Evolutionary conservation across 2,113 vertebrate species (phyloP), one percentile per base, ranked within the genome.

Genomic region (Thalassarche chlororhynchos): DNA sequence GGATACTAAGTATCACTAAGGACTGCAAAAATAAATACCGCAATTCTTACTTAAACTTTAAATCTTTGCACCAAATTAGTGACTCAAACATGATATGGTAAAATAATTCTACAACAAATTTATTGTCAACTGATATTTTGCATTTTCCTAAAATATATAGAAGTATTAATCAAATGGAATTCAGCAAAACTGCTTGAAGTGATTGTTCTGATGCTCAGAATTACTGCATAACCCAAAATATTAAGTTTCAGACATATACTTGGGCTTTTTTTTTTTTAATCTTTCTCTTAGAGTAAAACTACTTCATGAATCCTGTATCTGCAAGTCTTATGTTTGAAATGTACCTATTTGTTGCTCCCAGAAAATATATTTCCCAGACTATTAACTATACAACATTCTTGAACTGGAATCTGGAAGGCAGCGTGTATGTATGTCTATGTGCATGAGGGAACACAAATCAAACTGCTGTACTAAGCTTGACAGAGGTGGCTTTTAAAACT

Each of bases 341-440:
- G 44, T 12, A 44, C 9, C 52, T 55, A 14, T 15, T 34, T 77
- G 20, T 5, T 74, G 25, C 44, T 74, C 49, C 19, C 32, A 89
- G 69, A 81, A 64, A 72, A 77, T 42, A 2, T 14, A 87, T 49
- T 81, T 60, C 74, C 28, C 46, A 66, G 29, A 12, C 20, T 78
- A 69, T 60, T 32, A 61, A 13, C 25, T 44, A 19, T 5, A 44
- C 1, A 5, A 55, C 47, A 8, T 42, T 90, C 36, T 70, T 83
- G 23, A 78, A 62, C 21, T 7, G n/a, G 12, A 65, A 31, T 49
- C n/a, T 74, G 65, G 46, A 89, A 23, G 31, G 44, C 52, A 91
- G 32, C 0, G 3, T 3, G 0, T 8, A 14, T 18, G 17, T 42
- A 4, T 0, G 1, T 44, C 20, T 29, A 25, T 19, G 42, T 4